Conservation (phyloP, 2,797 vertebrate genomes). For the Mastacembelus armatus region DNA sequence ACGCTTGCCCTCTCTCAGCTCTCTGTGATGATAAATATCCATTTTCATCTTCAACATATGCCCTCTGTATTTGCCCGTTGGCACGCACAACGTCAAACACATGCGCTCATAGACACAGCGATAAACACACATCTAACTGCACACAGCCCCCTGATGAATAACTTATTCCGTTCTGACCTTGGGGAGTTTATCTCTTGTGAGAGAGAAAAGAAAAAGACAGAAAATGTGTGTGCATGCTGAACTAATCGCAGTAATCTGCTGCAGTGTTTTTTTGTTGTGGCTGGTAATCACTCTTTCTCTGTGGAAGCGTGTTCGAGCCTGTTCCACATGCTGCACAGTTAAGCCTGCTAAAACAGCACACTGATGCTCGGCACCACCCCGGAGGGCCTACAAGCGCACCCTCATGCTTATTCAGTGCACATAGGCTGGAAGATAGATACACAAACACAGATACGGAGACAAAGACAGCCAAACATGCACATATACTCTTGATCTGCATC, state of each 20-base stretch:
- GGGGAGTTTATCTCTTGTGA: slow-evolving; percentile 69
- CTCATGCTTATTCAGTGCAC: slow-evolving; percentile 47
- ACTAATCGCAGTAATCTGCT: slow-evolving; percentile 71
- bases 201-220: slow-evolving; percentile 40
- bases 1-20: slow-evolving; percentile 47
- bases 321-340: slow-evolving; percentile 71
- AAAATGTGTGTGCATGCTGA: slow-evolving; percentile 49
- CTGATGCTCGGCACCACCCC: slow-evolving; percentile 56
- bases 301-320: slow-evolving; percentile 65
- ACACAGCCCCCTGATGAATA: slow-evolving; percentile 66
- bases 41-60: slow-evolving; percentile 82
- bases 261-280: slow-evolving; percentile 59
- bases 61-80: slow-evolving; percentile 71
- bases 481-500: slow-evolving; percentile 36
- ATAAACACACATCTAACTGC: slow-evolving; percentile 27
- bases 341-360: slow-evolving; percentile 58
- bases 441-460: slow-evolving; percentile 18
- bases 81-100: slow-evolving; percentile 65
- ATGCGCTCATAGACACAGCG: slow-evolving; percentile 25
- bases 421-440: slow-evolving; percentile 20
- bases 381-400: slow-evolving; percentile 27
- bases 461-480: slow-evolving; percentile 33
- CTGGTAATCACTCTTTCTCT: slow-evolving; percentile 53
- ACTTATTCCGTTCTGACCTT: slow-evolving; percentile 80
- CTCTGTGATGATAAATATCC: slow-evolving; percentile 79